A percentile compares a stretch with the other conserved stretches of the same genome.
Evolutionary conservation across 2,113 vertebrate species (phyloP).

Genomic region (Egretta garzetta): DNA sequence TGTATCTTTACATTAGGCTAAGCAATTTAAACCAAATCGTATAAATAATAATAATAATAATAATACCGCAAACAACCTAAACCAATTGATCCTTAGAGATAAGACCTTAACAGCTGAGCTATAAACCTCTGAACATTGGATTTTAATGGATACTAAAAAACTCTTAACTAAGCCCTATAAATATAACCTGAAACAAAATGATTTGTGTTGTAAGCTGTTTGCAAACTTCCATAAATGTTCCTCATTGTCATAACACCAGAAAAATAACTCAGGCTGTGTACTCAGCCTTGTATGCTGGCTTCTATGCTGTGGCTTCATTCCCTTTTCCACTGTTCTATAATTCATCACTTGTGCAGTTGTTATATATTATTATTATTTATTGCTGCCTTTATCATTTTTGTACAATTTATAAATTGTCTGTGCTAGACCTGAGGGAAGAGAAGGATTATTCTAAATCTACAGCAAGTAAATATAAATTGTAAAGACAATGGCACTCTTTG

Average conservation of each 20-base stretch:
- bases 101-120: conserved; percentile 5
- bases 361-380: conserved; percentile 57
- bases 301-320: background rate
- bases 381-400: conserved; percentile 54
- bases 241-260: background rate
- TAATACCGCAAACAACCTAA: conserved; percentile 23
- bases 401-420: conserved; percentile 59
- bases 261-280: conserved; percentile 15
- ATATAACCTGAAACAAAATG: conserved; percentile 44
- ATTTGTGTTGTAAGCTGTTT: conserved; percentile 36
- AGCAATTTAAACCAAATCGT: background rate
- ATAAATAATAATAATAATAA: conserved; percentile 17
- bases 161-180: conserved; percentile 58
- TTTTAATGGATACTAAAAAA: conserved; percentile 59
- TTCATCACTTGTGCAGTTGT: conserved; percentile 25
- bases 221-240: conserved; percentile 36
- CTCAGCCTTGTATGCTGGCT: background rate
- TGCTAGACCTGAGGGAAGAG: conserved; percentile 64
- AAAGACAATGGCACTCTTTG: conserved; percentile 65
- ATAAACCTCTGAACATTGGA: conserved; percentile 15
- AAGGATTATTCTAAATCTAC: conserved; percentile 69
- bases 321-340: conserved; percentile 30
- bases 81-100: conserved; percentile 43
- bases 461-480: conserved; percentile 71
- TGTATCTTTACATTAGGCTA: background rate